Conservation (phyloP, 2,797 vertebrate genomes). For the Ataeniobius toweri region DNA sequence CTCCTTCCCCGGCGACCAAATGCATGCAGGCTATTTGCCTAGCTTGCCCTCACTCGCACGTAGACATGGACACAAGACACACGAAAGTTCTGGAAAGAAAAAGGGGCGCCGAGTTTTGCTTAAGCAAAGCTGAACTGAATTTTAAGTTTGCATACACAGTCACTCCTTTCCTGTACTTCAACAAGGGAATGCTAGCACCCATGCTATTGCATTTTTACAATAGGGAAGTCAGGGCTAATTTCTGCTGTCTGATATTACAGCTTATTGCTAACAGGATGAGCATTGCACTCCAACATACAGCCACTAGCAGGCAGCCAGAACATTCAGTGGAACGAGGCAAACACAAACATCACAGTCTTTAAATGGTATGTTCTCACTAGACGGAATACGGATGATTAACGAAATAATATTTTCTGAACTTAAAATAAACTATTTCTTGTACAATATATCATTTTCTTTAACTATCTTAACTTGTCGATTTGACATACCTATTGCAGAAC, state of each 20-base stretch:
- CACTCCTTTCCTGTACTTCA: conserved; percentile 53
- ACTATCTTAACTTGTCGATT: conserved; percentile 57
- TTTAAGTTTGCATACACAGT: conserved; percentile 71
- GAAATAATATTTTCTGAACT: conserved; percentile 46
- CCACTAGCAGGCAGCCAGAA: conserved; percentile 56
- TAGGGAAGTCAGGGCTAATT: conserved; percentile 64
- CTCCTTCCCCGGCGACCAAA: conserved; percentile 39
- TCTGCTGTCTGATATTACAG: conserved; percentile 69
- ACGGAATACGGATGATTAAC: conserved; percentile 52
- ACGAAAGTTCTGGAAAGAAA: conserved; percentile 11
- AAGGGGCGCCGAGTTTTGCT: conserved; percentile 59
- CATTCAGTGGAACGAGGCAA: conserved; percentile 59
- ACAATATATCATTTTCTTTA: conserved; percentile 46
- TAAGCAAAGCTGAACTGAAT: conserved; percentile 68
- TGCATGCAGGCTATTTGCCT: conserved; percentile 70
- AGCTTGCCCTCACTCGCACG: conserved; percentile 63
- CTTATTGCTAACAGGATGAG: conserved; percentile 76
- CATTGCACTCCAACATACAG: conserved; percentile 60
- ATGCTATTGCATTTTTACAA: conserved; percentile 71
- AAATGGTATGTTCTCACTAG: conserved; percentile 58
- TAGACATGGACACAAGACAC: conserved; percentile 18
- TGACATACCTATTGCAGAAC: conserved; percentile 77
- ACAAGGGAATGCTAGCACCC: conserved; percentile 68
- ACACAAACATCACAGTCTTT: conserved; percentile 66
- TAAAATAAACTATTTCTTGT: conserved; percentile 54